A percentile compares a stretch with the other conserved stretches of the same genome.
Conservation (phyloP, 2,888 invertebrate species). For the Ophioninae sp. region DNA sequence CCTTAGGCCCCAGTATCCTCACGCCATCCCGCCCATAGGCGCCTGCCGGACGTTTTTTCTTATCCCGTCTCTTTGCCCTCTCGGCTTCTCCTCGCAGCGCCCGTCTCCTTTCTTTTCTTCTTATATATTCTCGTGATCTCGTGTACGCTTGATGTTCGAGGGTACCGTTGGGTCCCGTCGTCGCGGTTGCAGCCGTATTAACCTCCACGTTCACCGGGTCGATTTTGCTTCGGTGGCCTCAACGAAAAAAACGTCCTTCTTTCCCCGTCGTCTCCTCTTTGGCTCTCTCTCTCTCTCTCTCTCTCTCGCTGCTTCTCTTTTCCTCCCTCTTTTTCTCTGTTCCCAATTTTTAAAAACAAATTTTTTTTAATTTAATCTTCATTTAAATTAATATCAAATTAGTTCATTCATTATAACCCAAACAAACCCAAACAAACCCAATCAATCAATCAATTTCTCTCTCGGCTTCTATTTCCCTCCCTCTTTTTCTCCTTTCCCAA, state of each 20-base stretch:
- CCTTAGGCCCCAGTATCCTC: slow-evolving; percentile 60
- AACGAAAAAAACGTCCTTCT: slow-evolving; percentile 20
- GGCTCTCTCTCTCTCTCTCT: not conserved
- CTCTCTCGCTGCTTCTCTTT: not conserved
- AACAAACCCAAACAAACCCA: no score
- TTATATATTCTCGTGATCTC: slow-evolving; percentile 37
- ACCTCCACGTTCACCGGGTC: slow-evolving; percentile 72
- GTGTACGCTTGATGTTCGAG: slow-evolving; percentile 60
- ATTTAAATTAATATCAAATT: no score
- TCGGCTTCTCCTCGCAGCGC: slow-evolving; percentile 9
- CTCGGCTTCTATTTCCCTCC: no score
- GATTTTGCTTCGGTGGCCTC: slow-evolving; percentile 56
- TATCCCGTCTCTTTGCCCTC: slow-evolving; percentile 8
- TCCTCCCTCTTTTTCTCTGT: no score
- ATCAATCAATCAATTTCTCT: no score
- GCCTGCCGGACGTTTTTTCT: slow-evolving; percentile 36
- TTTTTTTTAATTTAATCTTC: no score
- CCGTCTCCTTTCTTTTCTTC: slow-evolving; percentile 27
- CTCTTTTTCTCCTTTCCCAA: no score
- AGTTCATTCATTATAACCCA: no score
- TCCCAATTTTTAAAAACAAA: fast-evolving
- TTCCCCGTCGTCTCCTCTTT: not conserved
- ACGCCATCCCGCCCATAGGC: slow-evolving; percentile 46
- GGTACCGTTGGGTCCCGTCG: slow-evolving; percentile 66
- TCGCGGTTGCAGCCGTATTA: slow-evolving; percentile 70